Conservation (phyloP, 2,113 vertebrate species). For the Daphoenositta chrysoptera region DNA sequence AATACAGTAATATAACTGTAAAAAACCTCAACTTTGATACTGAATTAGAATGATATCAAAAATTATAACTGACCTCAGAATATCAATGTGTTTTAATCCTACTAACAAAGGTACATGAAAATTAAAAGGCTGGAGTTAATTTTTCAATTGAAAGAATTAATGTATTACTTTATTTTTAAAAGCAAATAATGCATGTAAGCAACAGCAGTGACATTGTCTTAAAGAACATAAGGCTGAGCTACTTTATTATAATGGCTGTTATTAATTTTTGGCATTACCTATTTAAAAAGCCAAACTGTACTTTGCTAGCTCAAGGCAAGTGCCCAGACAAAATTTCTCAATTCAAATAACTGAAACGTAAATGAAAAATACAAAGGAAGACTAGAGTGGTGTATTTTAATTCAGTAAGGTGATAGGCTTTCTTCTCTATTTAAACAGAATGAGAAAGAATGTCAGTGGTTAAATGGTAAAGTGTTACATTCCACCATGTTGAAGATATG, state of each 20-base stretch:
- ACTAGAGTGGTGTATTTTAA: neutral
- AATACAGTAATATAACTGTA: neutral
- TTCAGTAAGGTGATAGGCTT: neutral
- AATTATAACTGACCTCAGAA: neutral
- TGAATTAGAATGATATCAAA: neutral
- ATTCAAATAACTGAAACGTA: neutral
- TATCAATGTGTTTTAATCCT: neutral
- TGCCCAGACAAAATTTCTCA: neutral
- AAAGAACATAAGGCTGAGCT: neutral
- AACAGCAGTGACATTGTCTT: neutral
- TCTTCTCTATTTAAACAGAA: neutral
- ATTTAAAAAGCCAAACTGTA: constrained; percentile 4
- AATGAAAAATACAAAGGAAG: neutral
- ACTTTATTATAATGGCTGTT: neutral
- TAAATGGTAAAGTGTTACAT: neutral
- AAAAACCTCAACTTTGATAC: neutral
- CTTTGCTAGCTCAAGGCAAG: neutral
- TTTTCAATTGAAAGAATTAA: constrained; percentile 1
- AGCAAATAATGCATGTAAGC: neutral
- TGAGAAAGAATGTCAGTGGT: neutral
- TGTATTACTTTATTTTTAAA: neutral
- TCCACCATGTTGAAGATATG: neutral
- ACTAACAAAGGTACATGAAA: neutral
- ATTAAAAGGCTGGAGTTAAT: neutral
- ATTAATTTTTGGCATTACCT: neutral